Evolutionary conservation across 2,888 invertebrate species (phyloP).

Genomic region (Tachystola acroxantha): DNA sequence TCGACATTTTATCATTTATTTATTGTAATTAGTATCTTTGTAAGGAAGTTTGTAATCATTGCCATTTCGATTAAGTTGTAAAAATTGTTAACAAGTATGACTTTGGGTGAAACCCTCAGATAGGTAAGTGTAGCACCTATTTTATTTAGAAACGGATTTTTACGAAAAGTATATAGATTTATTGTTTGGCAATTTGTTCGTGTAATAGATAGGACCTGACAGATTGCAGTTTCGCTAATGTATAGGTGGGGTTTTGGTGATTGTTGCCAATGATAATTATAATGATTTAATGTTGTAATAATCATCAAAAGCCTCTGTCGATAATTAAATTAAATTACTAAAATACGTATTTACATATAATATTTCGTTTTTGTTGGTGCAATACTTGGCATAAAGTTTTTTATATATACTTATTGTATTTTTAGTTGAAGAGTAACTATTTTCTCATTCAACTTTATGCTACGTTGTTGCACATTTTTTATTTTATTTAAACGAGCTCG

Average conservation of each 20-base stretch:
- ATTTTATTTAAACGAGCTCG: slow-evolving; percentile 23
- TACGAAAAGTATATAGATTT: too few relatives aligned
- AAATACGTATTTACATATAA: slow-evolving; percentile 11
- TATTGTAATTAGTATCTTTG: slow-evolving; percentile 16
- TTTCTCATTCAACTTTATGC: slow-evolving; percentile 27
- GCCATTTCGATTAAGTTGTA: slow-evolving; percentile 58
- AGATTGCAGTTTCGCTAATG: too few relatives aligned
- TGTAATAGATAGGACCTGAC: too few relatives aligned
- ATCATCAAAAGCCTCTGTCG: not conserved
- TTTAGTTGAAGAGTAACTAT: slow-evolving; percentile 10
- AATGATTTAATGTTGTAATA: too few relatives aligned
- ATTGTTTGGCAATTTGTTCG: too few relatives aligned
- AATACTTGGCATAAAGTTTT: slow-evolving; percentile 49
- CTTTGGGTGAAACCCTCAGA: slow-evolving; percentile 48
- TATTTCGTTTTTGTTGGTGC: slow-evolving; percentile 33
- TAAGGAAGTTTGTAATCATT: slow-evolving; percentile 42
- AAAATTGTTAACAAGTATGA: slow-evolving; percentile 20
- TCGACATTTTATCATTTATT: slow-evolving; percentile 12
- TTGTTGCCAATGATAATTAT: too few relatives aligned
- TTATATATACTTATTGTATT: slow-evolving; percentile 15
- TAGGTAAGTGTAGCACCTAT: not conserved
- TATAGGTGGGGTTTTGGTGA: too few relatives aligned
- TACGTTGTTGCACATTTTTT: slow-evolving; percentile 26
- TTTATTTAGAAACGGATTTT: slow-evolving; percentile 3
- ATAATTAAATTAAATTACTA: not conserved